Conservation (phyloP, 2,797 vertebrate genomes). For the Sebastiscus tertius region DNA sequence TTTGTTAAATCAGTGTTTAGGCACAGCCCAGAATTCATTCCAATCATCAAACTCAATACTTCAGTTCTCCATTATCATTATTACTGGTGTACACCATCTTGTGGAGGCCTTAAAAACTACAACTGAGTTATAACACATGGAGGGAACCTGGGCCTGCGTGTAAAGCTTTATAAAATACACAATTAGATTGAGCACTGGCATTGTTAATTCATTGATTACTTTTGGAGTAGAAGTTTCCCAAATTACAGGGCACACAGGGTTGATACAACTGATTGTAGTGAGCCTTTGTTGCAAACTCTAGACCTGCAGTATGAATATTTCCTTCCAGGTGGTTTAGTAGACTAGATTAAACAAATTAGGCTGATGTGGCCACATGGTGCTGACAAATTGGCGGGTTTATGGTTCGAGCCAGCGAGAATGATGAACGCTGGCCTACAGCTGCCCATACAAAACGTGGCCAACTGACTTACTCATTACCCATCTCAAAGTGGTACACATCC, state of each 20-base stretch:
- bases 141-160: background rate
- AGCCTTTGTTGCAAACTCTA: background rate
- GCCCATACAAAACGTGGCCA: conserved; percentile 36
- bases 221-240: background rate
- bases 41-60: background rate
- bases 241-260: background rate
- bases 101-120: conserved; percentile 67
- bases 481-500: conserved; percentile 17
- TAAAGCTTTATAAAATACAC: background rate
- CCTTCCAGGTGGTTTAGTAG: conserved; percentile 22
- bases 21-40: background rate
- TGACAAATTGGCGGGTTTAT: conserved; percentile 40
- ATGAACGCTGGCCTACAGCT: conserved; percentile 42
- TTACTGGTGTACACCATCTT: conserved; percentile 71
- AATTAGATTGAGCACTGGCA: background rate
- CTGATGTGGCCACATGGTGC: conserved; percentile 40
- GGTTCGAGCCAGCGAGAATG: conserved; percentile 43
- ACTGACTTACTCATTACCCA: conserved; percentile 25
- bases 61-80: conserved; percentile 4
- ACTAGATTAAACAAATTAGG: conserved; percentile 46
- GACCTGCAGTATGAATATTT: no score
- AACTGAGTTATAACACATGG: background rate
- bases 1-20: background rate
- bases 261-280: background rate
- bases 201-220: background rate